Conservation (phyloP, 2,888 invertebrate species). For the Erebia epiphron region DNA sequence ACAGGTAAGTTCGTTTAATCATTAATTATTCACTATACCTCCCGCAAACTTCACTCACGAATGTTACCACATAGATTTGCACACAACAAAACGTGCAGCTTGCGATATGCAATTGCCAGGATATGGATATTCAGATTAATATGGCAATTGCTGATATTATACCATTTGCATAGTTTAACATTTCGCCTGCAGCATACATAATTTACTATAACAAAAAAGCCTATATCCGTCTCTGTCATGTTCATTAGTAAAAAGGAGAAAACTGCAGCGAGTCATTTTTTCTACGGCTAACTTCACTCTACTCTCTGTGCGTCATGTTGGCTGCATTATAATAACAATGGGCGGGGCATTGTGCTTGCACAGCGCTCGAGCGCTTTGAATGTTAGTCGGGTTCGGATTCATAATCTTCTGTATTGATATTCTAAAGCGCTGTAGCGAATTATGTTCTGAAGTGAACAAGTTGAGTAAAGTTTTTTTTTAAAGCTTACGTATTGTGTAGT, state of each 20-base stretch:
- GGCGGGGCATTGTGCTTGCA: constrained; percentile 52
- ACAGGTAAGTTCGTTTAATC: too few species aligned
- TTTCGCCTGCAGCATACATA: constrained; percentile 23
- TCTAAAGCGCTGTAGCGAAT: constrained; percentile 52
- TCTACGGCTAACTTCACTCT: constrained; percentile 63
- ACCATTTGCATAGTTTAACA: constrained; percentile 10
- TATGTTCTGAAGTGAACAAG: constrained; percentile 46
- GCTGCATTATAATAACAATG: constrained; percentile 81
- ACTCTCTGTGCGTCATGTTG: constrained; percentile 73
- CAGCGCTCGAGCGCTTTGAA: constrained; percentile 59
- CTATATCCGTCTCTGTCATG: constrained; percentile 48
- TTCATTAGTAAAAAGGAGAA: constrained; percentile 48
- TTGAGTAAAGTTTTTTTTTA: constrained; percentile 78
- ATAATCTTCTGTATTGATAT: not conserved
- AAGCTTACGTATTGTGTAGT: constrained; percentile 70
- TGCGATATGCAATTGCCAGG: not conserved
- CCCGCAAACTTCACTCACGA: too few species aligned
- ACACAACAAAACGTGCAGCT: too few species aligned
- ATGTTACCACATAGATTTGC: too few species aligned
- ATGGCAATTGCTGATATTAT: constrained; percentile 9
- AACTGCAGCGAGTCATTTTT: constrained; percentile 41
- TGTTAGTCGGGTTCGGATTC: constrained; percentile 24
- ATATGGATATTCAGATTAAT: too few species aligned
- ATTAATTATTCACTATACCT: too few species aligned
- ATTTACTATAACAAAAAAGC: constrained; percentile 33